phyloP scores from a whole-genome alignment of 1,140 invertebrate species.

The Drosophila guanche region DNA sequence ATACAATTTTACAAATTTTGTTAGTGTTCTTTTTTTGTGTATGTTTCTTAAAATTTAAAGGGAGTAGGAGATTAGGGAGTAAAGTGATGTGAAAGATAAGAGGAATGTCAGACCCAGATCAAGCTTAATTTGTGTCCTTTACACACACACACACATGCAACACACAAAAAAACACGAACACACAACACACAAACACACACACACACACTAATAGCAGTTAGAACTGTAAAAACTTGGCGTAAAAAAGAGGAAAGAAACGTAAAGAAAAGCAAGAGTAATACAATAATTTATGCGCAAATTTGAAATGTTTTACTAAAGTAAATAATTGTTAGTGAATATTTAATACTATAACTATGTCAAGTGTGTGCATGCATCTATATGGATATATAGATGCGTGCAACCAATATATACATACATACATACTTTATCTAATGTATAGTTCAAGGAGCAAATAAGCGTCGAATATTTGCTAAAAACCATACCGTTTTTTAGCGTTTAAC shows the following conservation, averaged over 20 bases:
- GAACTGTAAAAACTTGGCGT: conserved; percentile 16
- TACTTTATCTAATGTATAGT: conserved; percentile 76
- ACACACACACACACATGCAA: conserved; percentile 23
- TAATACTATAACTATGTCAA: conserved; percentile 53
- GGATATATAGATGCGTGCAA: conserved; percentile 25
- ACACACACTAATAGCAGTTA: conserved; percentile 17
- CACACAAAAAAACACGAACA: conserved; percentile 14
- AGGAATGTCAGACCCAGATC: conserved; percentile 20
- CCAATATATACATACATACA: conserved; percentile 28
- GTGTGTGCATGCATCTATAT: conserved; percentile 42
- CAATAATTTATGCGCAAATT: conserved; percentile 82
- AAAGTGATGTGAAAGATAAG: conserved; percentile 7
- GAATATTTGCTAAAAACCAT: conserved; percentile 57
- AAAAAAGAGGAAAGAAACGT: conserved; percentile 18
- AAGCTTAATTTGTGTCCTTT: conserved; percentile 44
- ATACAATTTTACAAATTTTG: conserved; percentile 37
- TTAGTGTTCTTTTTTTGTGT: conserved; percentile 68
- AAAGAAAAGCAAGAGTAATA: conserved; percentile 55
- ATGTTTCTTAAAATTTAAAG: conserved; percentile 53
- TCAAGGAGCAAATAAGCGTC: conserved; percentile 58
- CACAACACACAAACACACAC: conserved; percentile 6
- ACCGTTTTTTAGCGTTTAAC: conserved; percentile 60
- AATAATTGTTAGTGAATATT: conserved; percentile 82
- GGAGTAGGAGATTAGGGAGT: too few species aligned
- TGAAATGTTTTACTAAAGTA: conserved; percentile 80